Conservation (phyloP, 2,797 vertebrate genomes). For the Helarctos malayanus region DNA sequence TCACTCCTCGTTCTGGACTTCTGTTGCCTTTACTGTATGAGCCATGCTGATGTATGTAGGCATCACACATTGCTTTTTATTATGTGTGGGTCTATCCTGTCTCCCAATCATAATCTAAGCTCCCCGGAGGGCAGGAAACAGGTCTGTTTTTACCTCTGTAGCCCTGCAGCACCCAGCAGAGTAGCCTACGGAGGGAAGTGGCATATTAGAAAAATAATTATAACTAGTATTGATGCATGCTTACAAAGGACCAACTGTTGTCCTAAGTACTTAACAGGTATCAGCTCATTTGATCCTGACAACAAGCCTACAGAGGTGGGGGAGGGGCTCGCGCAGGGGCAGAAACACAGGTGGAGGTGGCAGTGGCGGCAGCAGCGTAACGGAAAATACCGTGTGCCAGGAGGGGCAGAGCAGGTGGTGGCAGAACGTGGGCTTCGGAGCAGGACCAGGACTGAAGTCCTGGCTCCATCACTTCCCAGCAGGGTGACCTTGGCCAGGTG, state of each 20-base stretch:
- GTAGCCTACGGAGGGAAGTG: neutral
- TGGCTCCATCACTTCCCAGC: constrained; percentile 20
- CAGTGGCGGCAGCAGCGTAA: accelerated
- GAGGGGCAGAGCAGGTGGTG: neutral
- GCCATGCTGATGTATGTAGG: neutral
- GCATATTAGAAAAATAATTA: neutral
- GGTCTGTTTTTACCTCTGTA: neutral
- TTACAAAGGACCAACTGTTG: neutral
- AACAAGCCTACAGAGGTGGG: neutral
- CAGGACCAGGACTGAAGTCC: neutral
- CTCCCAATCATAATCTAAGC: neutral
- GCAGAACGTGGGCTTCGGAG: neutral
- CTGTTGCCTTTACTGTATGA: neutral
- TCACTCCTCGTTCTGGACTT: neutral
- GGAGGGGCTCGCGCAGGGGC: neutral
- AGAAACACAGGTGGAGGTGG: neutral
- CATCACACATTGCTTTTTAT: neutral
- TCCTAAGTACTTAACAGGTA: neutral
- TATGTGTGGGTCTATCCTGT: neutral
- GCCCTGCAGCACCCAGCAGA: neutral
- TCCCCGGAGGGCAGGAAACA: neutral
- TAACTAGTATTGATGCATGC: neutral
- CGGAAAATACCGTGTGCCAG: accelerated
- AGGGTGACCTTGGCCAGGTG: neutral
- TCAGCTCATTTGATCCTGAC: neutral